Conservation (phyloP, 1,140 invertebrate genomes). For the Rhynchophorus ferrugineus region DNA sequence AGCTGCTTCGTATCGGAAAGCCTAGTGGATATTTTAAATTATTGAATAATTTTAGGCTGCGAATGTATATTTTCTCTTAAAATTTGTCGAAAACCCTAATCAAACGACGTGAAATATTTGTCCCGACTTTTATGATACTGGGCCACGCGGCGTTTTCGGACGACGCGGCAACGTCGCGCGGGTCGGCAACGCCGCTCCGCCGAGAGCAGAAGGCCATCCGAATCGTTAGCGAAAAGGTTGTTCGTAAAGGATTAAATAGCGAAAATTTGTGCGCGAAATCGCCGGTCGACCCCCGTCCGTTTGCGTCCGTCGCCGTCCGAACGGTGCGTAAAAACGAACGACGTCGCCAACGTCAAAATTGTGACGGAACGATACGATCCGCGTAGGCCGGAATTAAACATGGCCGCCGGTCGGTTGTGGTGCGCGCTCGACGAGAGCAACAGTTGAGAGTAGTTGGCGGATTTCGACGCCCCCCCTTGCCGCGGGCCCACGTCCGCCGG, state of each 20-base stretch:
- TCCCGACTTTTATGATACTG: not conserved
- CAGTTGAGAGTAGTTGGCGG: constrained; percentile 17
- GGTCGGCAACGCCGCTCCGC: constrained; percentile 17
- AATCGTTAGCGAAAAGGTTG: constrained; percentile 20
- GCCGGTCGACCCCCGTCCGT: constrained; percentile 6
- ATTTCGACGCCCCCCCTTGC: not conserved
- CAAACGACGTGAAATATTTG: constrained; percentile 5
- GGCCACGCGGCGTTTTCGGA: constrained; percentile 1
- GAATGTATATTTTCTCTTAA: no score
- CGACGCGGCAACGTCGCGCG: constrained; percentile 19
- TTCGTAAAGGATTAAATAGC: constrained; percentile 12
- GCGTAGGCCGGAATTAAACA: constrained; percentile 17
- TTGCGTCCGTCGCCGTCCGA: not conserved
- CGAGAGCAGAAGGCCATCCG: constrained; percentile 22
- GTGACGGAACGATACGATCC: constrained; percentile 7
- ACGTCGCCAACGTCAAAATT: constrained; percentile 8
- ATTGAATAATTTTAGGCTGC: no score
- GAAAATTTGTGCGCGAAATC: constrained; percentile 15
- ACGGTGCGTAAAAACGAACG: constrained; percentile 2
- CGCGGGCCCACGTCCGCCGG: no score
- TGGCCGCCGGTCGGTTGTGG: constrained; percentile 14
- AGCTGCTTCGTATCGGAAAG: no score
- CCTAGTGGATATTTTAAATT: no score
- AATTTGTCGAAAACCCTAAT: no score
- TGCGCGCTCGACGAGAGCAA: constrained; percentile 21